Evolutionary conservation across 2,113 vertebrate species (phyloP), one percentile per base, ranked within the genome.

Genomic region (Cricetomys ansorgei): DNA sequence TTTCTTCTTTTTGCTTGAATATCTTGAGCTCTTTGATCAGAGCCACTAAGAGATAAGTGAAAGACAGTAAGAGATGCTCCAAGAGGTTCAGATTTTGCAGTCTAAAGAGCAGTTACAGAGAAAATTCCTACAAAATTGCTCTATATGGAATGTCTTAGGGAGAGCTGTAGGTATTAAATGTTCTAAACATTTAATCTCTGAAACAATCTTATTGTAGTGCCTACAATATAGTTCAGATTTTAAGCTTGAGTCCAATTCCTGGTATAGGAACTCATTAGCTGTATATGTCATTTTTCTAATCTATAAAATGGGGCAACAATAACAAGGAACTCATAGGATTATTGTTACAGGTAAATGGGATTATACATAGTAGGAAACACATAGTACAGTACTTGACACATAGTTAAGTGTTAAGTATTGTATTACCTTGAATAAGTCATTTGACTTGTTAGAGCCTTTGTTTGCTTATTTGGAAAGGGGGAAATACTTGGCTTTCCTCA

Each of bases 361-460:
- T 95, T 77, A 81, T 85, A 59, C 37, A 53, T 53, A 50, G 15
- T 94, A 11, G 50, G 72, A 93, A 96, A 95, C 29, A 72, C n/a
- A 75, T 19, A 86, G 23, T 55, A 55, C 25, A 62, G 27, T 83
- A 4, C 29, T 59, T 94, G 23, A 59, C 34, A 96, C 27, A 84
- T 12, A 91, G 29, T 57, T 72, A 83, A 93, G 23, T 90, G 37
- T 77, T 81, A 73, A 72, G 27, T 92, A 62, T 21, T 69, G 13
- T 73, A 69, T 87, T 83, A 45, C 16, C 13, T 89, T 59, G n/a
- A 88, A 80, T 93, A 85, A 96, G 57, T 86, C 45, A 64, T 53
- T 94, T 69, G 37, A 79, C 15, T 10, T 89, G 19, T 92, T 29
- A 84, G 15, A 43, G 81, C 25, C 50, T 83, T 55, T 91, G 12